A percentile compares a stretch with the other conserved stretches of the same genome.
Evolutionary conservation across 2,797 vertebrate species (phyloP).

Genomic region (Bufotes viridis): DNA sequence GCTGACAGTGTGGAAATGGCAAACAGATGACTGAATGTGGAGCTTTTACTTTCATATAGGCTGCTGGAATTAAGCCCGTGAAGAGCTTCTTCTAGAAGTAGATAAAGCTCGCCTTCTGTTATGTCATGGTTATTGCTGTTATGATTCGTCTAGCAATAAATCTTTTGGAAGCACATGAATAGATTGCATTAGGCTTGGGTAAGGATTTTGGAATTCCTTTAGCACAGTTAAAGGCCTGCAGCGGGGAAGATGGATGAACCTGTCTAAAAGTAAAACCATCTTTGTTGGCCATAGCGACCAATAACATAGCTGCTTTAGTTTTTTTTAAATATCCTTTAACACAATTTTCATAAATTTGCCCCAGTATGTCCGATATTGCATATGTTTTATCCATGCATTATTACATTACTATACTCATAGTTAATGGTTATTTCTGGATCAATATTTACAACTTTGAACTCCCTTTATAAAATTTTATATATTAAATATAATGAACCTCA

Average conservation of each 20-base stretch:
- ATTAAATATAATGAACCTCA: not conserved
- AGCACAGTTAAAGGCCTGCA: not conserved
- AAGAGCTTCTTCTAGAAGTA: not conserved
- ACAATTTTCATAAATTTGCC: no score
- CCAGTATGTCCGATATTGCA: not conserved
- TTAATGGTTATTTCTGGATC: not conserved
- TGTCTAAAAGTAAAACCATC: no score
- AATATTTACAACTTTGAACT: not conserved
- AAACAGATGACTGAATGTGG: constrained; percentile 8
- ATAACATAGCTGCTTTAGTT: no score
- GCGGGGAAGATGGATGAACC: no score
- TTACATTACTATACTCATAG: not conserved
- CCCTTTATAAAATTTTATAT: no score
- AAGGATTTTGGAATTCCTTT: not conserved
- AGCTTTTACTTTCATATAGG: not conserved
- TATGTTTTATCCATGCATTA: not conserved
- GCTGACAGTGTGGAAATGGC: constrained; percentile 27
- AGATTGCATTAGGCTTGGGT: not conserved
- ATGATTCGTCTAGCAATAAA: not conserved
- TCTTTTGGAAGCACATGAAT: not conserved
- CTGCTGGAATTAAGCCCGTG: not conserved
- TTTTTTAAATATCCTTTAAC: no score
- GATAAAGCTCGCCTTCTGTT: not conserved
- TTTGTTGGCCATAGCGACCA: no score
- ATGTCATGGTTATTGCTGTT: not conserved